Evolutionary conservation across 2,888 invertebrate genomes (phyloP), one percentile per base, ranked within the genome.

Genomic region (Molorchus minor): DNA sequence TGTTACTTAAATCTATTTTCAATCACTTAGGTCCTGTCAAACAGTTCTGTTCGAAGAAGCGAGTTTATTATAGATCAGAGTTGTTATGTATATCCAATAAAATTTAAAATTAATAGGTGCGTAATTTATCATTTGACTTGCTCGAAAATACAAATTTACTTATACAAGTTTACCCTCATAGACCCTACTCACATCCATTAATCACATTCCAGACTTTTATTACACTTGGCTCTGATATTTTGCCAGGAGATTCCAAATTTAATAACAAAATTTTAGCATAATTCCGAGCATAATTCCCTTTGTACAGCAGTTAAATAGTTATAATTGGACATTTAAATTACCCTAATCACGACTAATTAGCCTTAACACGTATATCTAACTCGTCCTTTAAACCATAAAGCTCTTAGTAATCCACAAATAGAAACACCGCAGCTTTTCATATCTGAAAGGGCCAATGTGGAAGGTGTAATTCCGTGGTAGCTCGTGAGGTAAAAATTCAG

Each of bases 311-410:
- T 41, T 52, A 52, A 52, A 41, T 52, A 52, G 52, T 52, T 52
- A 20, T 52, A 52, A 52, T 52, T 52, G 52, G 52, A 52, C 52
- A 52, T 40, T 40, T 29, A 29, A 52, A 52, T 52, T 52, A 52
- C 52, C 52, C 52, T 52, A 52, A 52, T 52, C 52, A 52, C 52
- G 16, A 25, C 30, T 29, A 40, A 52, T 52, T 52, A 52, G 40
- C 29, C 30, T 30, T 17, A 41, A 38, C 40, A 20, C 12, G 16
- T 41, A 25, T 10, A 21, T 25, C 21, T 49, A 15, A 8, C 25
- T 7, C 36, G 10, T 17, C 41, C 30, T 25, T 19, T 29, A 29
- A 52, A 29, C 41, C 30, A 20, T 30, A 45, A 45, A 45, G 45
- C 41, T 30, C 30, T 25, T 4, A 41, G 29, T 40, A 41, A 52